Conservation (phyloP, 64 coral and sea anemone genomes). For the Actinia tenebrosa region DNA sequence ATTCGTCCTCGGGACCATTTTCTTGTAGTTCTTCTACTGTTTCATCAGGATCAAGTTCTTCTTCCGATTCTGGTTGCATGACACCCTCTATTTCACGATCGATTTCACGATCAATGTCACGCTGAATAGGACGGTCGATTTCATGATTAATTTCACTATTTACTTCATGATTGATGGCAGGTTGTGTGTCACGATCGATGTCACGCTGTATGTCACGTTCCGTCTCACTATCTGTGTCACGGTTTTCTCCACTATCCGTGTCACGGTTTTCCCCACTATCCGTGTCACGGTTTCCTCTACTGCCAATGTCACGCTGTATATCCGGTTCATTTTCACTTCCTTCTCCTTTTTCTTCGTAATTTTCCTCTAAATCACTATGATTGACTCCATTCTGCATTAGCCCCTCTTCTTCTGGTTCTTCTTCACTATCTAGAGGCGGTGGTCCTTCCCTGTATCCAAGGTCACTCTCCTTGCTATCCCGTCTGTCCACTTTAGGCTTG, state of each 20-base stretch:
- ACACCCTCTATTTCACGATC: neutral
- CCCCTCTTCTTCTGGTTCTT: conserved; percentile 35
- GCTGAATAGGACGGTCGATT: neutral
- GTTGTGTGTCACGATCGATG: neutral
- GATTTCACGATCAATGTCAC: neutral
- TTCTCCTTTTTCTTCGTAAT: neutral
- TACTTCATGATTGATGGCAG: neutral
- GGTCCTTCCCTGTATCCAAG: conserved; percentile 36
- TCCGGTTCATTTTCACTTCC: neutral
- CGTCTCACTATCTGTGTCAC: neutral
- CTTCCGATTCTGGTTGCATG: neutral
- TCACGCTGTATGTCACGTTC: neutral
- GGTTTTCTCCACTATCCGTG: neutral
- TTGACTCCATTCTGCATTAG: conserved; percentile 10
- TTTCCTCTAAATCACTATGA: conserved; percentile 5
- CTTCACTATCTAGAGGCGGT: conserved; percentile 54
- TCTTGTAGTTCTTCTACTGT: neutral
- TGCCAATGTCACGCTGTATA: neutral
- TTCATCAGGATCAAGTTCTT: neutral
- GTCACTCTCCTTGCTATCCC: conserved; percentile 34
- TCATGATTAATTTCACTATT: neutral
- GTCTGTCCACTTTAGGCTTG: neutral
- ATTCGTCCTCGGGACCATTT: neutral
- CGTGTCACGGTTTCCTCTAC: neutral
- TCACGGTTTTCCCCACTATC: neutral